Evolutionary conservation across 2,888 invertebrate genomes (phyloP).

Genomic region (Busseola fusca): DNA sequence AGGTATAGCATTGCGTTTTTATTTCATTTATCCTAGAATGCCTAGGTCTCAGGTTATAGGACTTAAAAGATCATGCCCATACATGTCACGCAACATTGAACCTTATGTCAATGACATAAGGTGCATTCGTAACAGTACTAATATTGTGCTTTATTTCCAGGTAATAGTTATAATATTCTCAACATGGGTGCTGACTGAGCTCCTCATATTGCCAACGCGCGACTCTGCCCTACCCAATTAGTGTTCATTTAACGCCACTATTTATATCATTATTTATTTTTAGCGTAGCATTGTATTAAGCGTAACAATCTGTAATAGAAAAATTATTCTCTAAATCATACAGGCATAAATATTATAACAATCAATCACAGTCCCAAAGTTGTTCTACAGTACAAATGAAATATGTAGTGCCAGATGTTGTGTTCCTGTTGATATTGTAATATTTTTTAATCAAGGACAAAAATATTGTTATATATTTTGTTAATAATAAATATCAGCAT

Average conservation of each 20-base stretch:
- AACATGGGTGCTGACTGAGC: conserved; percentile 77
- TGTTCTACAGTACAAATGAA: conserved; percentile 68
- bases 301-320: conserved; percentile 68
- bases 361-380: conserved; percentile 42
- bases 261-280: conserved; percentile 81
- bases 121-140: too few relatives aligned
- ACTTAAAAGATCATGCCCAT: too few relatives aligned
- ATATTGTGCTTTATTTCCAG: conserved; percentile 60
- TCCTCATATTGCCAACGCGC: conserved; percentile 69
- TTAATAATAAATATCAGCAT: conserved; percentile 76
- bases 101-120: too few relatives aligned
- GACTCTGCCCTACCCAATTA: conserved; percentile 39
- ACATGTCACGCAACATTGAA: too few relatives aligned
- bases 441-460: conserved; percentile 57
- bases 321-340: conserved; percentile 66
- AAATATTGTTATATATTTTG: conserved; percentile 58
- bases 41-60: too few relatives aligned
- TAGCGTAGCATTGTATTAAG: conserved; percentile 73
- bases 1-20: too few relatives aligned
- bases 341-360: conserved; percentile 50
- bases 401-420: conserved; percentile 69
- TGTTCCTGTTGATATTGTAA: conserved; percentile 64
- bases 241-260: conserved; percentile 72
- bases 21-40: too few relatives aligned
- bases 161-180: conserved; percentile 64